Conservation (phyloP, 2,888 invertebrate species). For the Noctuana brunneofusca region DNA sequence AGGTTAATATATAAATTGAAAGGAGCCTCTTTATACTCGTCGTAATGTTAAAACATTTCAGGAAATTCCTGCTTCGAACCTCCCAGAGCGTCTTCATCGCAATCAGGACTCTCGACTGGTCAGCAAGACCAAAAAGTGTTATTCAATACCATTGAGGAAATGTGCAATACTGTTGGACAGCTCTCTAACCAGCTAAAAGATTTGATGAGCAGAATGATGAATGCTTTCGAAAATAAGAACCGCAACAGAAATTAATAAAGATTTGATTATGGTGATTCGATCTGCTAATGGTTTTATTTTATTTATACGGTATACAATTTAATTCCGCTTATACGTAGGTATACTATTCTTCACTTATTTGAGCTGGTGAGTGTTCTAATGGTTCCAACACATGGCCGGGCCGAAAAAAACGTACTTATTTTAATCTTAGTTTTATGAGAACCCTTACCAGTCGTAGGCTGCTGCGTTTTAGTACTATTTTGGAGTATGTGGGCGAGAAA, state of each 20-base stretch:
- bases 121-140: constrained; percentile 37
- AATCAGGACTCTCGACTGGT: constrained; percentile 36
- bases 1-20: not conserved
- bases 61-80: constrained; percentile 14
- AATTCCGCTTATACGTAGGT: too few relatives aligned
- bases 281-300: too few relatives aligned
- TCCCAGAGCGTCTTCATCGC: constrained; percentile 37
- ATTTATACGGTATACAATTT: too few relatives aligned
- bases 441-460: too few relatives aligned
- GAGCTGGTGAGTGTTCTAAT: too few relatives aligned
- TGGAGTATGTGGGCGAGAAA: too few relatives aligned
- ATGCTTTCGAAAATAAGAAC: constrained; percentile 10
- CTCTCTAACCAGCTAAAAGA: constrained; percentile 49
- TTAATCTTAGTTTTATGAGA: too few relatives aligned
- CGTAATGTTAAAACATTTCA: constrained; percentile 25
- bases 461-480: too few relatives aligned
- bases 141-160: constrained; percentile 45
- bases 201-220: constrained; percentile 46
- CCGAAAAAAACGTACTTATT: too few relatives aligned
- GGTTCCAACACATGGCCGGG: too few relatives aligned
- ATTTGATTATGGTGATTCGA: too few relatives aligned
- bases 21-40: not conserved
- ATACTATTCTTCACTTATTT: too few relatives aligned
- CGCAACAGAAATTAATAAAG: not conserved
- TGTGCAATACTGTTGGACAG: constrained; percentile 50